These are phyloP conservation scores for Ceuthmochares aereus DNA, from an alignment of 2,113 vertebrate species.

Conservation along the genomic window DNA sequence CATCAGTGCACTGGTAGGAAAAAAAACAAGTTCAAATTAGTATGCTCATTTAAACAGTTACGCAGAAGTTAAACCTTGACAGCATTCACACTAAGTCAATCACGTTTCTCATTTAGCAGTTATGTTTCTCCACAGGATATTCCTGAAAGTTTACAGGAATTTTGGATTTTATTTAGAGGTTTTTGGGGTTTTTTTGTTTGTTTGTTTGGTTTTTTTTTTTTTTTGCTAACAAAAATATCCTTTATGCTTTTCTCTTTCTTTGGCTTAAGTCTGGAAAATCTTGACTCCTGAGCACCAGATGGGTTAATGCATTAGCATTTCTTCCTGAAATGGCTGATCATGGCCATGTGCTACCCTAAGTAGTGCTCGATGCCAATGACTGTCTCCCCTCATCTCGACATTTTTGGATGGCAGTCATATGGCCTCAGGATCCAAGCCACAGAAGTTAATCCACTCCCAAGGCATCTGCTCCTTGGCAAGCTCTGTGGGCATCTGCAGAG, in stretches of 20 bases:
- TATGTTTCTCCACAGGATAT: not conserved
- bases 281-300: not conserved
- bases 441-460: slow-evolving; percentile 2
- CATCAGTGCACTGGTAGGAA: not conserved
- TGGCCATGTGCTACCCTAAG: not conserved
- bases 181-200: too few relatives aligned
- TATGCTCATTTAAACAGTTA: not conserved
- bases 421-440: not conserved
- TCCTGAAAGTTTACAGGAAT: slow-evolving; percentile 32
- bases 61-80: not conserved
- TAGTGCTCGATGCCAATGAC: not conserved
- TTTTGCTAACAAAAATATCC: not conserved
- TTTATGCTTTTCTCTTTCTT: not conserved
- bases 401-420: not conserved
- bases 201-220: slow-evolving; percentile 12
- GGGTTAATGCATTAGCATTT: not conserved
- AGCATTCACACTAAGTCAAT: not conserved
- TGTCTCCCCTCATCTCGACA: not conserved
- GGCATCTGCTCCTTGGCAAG: slow-evolving; percentile 20
- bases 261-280: not conserved
- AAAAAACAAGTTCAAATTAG: not conserved
- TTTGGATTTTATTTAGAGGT: slow-evolving; percentile 23
- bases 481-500: not conserved
- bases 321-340: not conserved
- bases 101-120: not conserved